Percentiles rank a stretch among this genome's conserved stretches.
Evolutionary conservation across 2,113 vertebrate genomes (phyloP).

Genomic region (Periophthalmus modestus): DNA sequence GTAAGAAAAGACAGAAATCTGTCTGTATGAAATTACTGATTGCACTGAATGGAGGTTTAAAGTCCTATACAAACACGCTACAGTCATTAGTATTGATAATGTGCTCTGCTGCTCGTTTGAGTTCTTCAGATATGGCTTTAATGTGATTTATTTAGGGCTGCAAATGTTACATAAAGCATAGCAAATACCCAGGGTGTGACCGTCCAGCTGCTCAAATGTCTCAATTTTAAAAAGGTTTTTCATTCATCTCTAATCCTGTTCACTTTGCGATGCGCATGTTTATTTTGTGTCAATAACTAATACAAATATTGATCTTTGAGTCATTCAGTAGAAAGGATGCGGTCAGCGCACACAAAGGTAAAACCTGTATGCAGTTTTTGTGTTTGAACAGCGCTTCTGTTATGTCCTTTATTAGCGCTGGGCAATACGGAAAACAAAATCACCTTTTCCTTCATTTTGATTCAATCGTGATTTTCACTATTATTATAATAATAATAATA

Average conservation of each 20-base stretch:
- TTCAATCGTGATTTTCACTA: too few relatives aligned
- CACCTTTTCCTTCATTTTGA: too few relatives aligned
- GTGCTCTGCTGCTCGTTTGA: neutral
- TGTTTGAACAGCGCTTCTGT: too few relatives aligned
- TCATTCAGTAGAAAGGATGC: neutral
- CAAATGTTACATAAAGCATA: constrained; percentile 34
- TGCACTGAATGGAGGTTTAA: neutral
- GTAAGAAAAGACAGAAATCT: neutral
- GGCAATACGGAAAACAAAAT: too few relatives aligned
- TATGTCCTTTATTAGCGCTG: too few relatives aligned
- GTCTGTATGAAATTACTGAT: neutral
- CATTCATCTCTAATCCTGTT: neutral
- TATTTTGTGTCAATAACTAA: constrained; percentile 15
- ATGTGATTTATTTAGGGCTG: neutral
- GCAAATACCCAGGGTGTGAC: constrained; percentile 50
- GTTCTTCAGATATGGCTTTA: neutral
- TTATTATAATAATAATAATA: too few relatives aligned
- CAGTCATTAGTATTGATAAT: neutral
- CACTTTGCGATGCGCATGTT: constrained; percentile 8
- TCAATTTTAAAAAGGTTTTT: constrained; percentile 39
- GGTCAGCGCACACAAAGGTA: neutral
- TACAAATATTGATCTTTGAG: constrained; percentile 15
- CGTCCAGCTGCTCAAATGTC: constrained; percentile 54
- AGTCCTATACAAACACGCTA: neutral
- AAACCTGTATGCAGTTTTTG: too few relatives aligned